phyloP scores from a whole-genome alignment of 2,888 invertebrate species.

The Myopa testacea region DNA sequence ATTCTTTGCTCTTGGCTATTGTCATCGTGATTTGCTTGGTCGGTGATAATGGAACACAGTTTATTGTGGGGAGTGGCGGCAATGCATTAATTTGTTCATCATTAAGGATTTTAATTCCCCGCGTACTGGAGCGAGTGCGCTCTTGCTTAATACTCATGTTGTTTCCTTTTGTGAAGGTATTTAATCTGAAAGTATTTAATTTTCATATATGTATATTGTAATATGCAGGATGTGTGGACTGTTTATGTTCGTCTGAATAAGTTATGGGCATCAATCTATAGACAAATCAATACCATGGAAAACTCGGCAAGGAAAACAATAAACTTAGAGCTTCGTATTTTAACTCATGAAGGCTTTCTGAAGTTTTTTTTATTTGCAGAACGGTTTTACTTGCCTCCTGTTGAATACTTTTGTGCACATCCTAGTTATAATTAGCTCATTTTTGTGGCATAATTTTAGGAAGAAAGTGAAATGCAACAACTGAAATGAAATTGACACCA shows the following conservation, averaged over 20 bases:
- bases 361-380: too few species aligned
- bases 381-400: background rate
- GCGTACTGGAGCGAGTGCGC: slow-evolving; percentile 27
- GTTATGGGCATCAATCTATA: too few species aligned
- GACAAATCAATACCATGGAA: too few species aligned
- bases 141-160: slow-evolving; percentile 35
- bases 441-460: slow-evolving; percentile 58
- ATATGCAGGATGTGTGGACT: background rate
- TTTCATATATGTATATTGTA: background rate
- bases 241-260: background rate
- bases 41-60: slow-evolving; percentile 45
- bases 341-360: too few species aligned
- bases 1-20: slow-evolving; percentile 54
- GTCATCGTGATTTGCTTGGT: slow-evolving; percentile 49
- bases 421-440: slow-evolving; percentile 3
- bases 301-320: too few species aligned
- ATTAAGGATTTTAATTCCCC: slow-evolving; percentile 54
- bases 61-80: slow-evolving; percentile 35
- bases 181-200: slow-evolving; percentile 11
- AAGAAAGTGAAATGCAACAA: slow-evolving; percentile 42
- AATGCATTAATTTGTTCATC: slow-evolving; percentile 46
- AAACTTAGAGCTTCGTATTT: too few species aligned
- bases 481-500: slow-evolving; percentile 37
- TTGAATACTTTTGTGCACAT: background rate
- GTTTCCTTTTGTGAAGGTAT: background rate